These are phyloP conservation scores for Micromussa lordhowensis DNA, from an alignment of 92 coral and sea anemone species.

Conservation along the genomic window DNA sequence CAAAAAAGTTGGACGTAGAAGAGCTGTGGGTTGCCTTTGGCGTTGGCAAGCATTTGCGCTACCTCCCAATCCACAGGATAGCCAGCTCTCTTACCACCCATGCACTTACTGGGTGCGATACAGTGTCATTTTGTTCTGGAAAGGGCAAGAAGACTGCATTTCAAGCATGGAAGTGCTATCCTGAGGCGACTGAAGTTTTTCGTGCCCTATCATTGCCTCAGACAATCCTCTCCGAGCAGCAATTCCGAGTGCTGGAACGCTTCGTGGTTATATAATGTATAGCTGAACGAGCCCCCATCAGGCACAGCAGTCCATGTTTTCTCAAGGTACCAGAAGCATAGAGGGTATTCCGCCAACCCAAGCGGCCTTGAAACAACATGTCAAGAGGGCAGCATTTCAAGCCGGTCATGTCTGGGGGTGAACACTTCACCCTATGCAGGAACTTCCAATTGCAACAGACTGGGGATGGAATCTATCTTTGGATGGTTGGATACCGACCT, in stretches of 20 bases:
- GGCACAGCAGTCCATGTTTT: slow-evolving; percentile 54
- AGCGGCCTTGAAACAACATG: slow-evolving; percentile 60
- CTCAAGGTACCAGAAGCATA: slow-evolving; percentile 57
- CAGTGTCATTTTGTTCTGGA: slow-evolving; percentile 50
- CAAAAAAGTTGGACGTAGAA: neutral
- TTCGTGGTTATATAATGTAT: slow-evolving; percentile 49
- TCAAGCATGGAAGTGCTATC: slow-evolving; percentile 55
- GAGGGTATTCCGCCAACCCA: slow-evolving; percentile 66
- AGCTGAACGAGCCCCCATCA: slow-evolving; percentile 48
- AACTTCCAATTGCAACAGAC: slow-evolving; percentile 66
- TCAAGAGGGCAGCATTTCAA: slow-evolving; percentile 62
- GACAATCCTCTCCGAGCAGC: slow-evolving; percentile 30
- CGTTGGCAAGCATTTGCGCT: slow-evolving; percentile 54
- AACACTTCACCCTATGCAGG: slow-evolving; percentile 49
- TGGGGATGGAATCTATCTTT: slow-evolving; percentile 64
- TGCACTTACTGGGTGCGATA: slow-evolving; percentile 71
- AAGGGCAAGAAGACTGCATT: slow-evolving; percentile 69
- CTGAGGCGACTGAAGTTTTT: slow-evolving; percentile 53
- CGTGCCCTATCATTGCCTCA: slow-evolving; percentile 45
- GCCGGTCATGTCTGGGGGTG: slow-evolving; percentile 72
- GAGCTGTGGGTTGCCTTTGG: slow-evolving; percentile 62
- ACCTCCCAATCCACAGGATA: slow-evolving; percentile 56
- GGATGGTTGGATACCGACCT: slow-evolving; percentile 58
- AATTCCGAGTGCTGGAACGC: slow-evolving; percentile 28
- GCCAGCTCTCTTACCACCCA: slow-evolving; percentile 36